Percentiles rank a stretch among this genome's conserved stretches.
phyloP scores from a whole-genome alignment of 1,140 invertebrate genomes.

The Saccostrea echinata region DNA sequence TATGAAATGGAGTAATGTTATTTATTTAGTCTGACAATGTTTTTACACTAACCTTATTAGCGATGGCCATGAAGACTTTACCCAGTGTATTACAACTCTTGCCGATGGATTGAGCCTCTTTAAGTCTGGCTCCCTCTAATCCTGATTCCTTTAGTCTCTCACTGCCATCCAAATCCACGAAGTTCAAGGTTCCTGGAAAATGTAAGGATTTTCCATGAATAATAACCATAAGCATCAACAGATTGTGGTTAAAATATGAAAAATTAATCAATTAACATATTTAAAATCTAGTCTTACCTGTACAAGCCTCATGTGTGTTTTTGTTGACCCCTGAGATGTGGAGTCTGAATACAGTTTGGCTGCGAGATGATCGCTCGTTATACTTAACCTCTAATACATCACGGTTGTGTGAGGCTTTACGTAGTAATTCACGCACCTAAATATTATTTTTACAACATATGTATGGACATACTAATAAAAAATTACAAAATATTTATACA shows the following conservation, averaged over 20 bases:
- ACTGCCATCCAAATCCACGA: slow-evolving; percentile 96
- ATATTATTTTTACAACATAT: slow-evolving; percentile 38
- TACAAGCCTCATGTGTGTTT: slow-evolving; percentile 80
- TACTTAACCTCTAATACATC: slow-evolving; percentile 82
- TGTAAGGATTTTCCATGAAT: no score
- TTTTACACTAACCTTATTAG: slow-evolving; percentile 77
- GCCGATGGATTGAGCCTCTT: slow-evolving; percentile 93
- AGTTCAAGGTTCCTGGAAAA: slow-evolving; percentile 85
- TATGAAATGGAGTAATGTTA: no score
- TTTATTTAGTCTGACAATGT: not conserved
- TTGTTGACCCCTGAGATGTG: slow-evolving; percentile 80
- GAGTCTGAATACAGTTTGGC: slow-evolving; percentile 88
- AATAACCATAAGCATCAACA: no score
- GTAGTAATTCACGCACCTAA: slow-evolving; percentile 70
- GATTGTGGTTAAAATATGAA: no score
- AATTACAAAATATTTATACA: no score
- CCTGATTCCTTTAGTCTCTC: slow-evolving; percentile 84
- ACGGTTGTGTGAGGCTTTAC: slow-evolving; percentile 74
- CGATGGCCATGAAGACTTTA: slow-evolving; percentile 91
- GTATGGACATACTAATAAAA: no score
- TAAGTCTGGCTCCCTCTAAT: slow-evolving; percentile 84
- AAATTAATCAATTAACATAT: no score
- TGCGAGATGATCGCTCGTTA: slow-evolving; percentile 85
- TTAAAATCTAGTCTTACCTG: slow-evolving; percentile 75
- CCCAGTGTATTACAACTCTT: slow-evolving; percentile 91